Evolutionary conservation across 2,888 invertebrate species (phyloP).

Genomic region (Mycalesis mineus): DNA sequence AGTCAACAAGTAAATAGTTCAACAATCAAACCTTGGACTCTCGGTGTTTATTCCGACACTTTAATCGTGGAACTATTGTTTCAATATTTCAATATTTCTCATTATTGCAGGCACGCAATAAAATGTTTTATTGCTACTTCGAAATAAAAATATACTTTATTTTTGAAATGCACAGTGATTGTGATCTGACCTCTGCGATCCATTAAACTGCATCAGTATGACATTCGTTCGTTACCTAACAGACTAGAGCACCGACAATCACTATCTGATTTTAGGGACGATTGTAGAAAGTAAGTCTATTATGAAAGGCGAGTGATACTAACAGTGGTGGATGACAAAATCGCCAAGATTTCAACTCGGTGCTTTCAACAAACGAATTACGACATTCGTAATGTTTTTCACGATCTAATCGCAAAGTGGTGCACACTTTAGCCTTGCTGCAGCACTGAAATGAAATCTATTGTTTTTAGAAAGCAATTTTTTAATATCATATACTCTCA

Average conservation of each 20-base stretch:
- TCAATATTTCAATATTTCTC: not conserved
- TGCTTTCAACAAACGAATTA: conserved; percentile 4
- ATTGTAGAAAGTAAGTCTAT: conserved; percentile 11
- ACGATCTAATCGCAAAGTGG: not conserved
- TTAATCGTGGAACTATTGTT: too few relatives aligned
- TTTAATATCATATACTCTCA: too few relatives aligned
- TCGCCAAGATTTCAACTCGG: conserved; percentile 2
- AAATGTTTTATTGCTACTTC: not conserved
- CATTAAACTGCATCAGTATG: conserved; percentile 19
- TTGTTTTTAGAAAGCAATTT: not conserved
- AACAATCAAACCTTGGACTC: too few relatives aligned
- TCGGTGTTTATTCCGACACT: too few relatives aligned
- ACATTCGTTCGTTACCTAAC: conserved; percentile 17
- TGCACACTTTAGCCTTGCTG: not conserved
- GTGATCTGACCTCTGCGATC: conserved; percentile 18
- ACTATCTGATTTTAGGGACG: conserved; percentile 23
- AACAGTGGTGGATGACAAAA: conserved; percentile 5
- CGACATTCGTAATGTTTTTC: not conserved
- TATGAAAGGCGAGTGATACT: conserved; percentile 1
- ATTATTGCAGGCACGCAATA: not conserved
- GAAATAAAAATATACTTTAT: not conserved
- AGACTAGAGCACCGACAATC: conserved; percentile 4
- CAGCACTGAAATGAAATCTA: not conserved
- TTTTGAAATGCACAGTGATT: conserved; percentile 8
- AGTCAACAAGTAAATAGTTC: too few relatives aligned